A percentile compares a stretch with the other conserved stretches of the same genome.
phyloP scores from a whole-genome alignment of 2,888 invertebrate genomes.

The Nomada ferruginata region DNA sequence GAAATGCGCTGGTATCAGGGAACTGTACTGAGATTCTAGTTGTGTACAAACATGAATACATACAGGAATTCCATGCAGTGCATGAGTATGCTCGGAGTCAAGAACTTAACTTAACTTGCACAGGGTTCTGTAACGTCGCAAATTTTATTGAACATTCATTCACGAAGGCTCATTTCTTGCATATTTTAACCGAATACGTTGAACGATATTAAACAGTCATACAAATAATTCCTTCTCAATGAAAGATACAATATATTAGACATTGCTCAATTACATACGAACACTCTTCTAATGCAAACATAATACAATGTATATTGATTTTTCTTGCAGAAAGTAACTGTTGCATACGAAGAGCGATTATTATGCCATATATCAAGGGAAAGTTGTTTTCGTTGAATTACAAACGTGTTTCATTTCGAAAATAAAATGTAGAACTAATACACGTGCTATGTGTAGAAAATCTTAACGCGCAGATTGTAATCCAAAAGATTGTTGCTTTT shows the following conservation, averaged over 20 bases:
- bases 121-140: slow-evolving; percentile 44
- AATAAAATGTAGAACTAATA: neutral
- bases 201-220: slow-evolving; percentile 13
- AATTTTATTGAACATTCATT: slow-evolving; percentile 36
- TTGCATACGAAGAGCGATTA: slow-evolving; percentile 39
- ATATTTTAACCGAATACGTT: slow-evolving; percentile 24
- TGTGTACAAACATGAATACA: slow-evolving; percentile 68
- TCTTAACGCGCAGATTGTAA: neutral
- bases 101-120: slow-evolving; percentile 36
- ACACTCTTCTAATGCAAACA: slow-evolving; percentile 49
- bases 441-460: slow-evolving; percentile 6
- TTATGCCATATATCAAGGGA: slow-evolving; percentile 25
- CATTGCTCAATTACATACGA: slow-evolving; percentile 65
- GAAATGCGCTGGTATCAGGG: slow-evolving; percentile 82
- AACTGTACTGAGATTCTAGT: slow-evolving; percentile 72
- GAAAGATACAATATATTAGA: slow-evolving; percentile 48
- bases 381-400: slow-evolving; percentile 49
- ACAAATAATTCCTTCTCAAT: slow-evolving; percentile 36
- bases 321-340: slow-evolving; percentile 36
- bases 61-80: slow-evolving; percentile 53
- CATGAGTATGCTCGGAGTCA: slow-evolving; percentile 43
- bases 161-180: slow-evolving; percentile 39
- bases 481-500: slow-evolving; percentile 25
- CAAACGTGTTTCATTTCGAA: slow-evolving; percentile 15
- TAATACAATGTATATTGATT: slow-evolving; percentile 33